A percentile compares a stretch with the other conserved stretches of the same genome.
These are phyloP conservation scores for Drosophila pruinosa DNA, from an alignment of 1,140 invertebrate genomes.

Conservation along the genomic window DNA sequence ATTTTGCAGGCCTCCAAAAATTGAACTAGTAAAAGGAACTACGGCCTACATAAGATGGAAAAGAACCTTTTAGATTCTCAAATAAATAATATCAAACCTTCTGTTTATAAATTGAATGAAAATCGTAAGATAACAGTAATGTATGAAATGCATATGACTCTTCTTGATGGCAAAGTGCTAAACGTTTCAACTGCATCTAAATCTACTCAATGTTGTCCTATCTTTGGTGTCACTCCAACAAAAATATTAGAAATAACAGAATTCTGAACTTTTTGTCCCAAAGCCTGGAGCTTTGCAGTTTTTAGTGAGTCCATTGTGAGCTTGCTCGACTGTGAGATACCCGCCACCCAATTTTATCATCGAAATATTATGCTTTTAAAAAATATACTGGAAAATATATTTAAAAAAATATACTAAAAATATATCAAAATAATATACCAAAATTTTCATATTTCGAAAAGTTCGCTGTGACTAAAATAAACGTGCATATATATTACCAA, in stretches of 20 bases:
- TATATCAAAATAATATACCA: too few relatives aligned
- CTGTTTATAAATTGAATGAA: too few relatives aligned
- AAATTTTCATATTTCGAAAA: too few relatives aligned
- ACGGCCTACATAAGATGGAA: conserved; percentile 5
- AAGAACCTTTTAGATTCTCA: neutral
- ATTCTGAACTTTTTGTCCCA: neutral
- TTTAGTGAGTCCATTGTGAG: neutral
- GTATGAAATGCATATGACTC: neutral
- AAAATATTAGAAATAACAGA: conserved; percentile 6
- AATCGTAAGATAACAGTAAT: conserved; percentile 7
- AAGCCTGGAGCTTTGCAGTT: neutral
- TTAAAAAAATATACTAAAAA: too few relatives aligned
- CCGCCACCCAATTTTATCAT: too few relatives aligned
- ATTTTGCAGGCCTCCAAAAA: conserved; percentile 28
- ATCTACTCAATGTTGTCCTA: conserved; percentile 16
- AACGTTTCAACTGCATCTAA: neutral
- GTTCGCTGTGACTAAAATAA: too few relatives aligned
- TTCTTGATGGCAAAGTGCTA: neutral
- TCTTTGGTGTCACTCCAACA: too few relatives aligned
- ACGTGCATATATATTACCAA: too few relatives aligned
- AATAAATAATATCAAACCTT: neutral
- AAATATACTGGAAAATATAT: too few relatives aligned
- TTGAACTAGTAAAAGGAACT: conserved; percentile 24
- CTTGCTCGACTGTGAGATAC: too few relatives aligned
- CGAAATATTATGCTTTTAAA: too few relatives aligned